These are phyloP conservation scores for Megaptera novaeangliae DNA, from an alignment of 2,113 vertebrate genomes.

Conservation along the genomic window DNA sequence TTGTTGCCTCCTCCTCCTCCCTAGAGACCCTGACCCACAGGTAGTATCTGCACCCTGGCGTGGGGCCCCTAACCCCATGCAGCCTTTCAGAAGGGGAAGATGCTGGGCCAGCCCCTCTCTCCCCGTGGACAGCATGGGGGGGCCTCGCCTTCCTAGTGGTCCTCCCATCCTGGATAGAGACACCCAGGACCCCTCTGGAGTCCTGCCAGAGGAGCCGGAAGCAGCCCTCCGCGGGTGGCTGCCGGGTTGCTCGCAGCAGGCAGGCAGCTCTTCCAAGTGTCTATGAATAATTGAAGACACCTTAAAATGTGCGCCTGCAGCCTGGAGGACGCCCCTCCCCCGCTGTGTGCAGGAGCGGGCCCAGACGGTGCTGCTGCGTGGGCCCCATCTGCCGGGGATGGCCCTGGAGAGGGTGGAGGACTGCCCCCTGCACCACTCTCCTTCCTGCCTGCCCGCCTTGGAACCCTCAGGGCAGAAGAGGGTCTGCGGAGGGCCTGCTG, in stretches of 20 bases:
- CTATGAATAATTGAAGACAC: conserved; percentile 62
- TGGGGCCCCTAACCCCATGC: not conserved
- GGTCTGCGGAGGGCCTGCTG: not conserved
- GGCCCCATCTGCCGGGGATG: not conserved
- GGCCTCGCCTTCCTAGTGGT: not conserved
- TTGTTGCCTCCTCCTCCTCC: not conserved
- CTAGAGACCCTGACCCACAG: not conserved
- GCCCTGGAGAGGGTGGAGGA: not conserved
- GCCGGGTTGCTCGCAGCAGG: not conserved
- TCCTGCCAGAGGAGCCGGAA: not conserved
- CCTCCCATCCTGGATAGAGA: not conserved
- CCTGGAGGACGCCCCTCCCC: not conserved
- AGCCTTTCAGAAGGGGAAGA: not conserved
- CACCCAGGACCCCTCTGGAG: not conserved
- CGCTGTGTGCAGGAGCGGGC: accelerated
- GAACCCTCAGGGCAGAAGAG: not conserved
- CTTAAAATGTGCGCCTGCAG: not conserved
- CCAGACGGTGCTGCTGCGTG: not conserved
- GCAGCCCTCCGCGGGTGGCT: not conserved
- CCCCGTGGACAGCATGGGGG: accelerated
- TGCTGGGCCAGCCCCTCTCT: not conserved
- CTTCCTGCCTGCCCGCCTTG: accelerated
- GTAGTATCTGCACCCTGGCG: accelerated
- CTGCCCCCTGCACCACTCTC: not conserved
- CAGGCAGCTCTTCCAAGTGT: not conserved